Conservation (phyloP, 1,140 invertebrate genomes). For the Eciton burchellii region DNA sequence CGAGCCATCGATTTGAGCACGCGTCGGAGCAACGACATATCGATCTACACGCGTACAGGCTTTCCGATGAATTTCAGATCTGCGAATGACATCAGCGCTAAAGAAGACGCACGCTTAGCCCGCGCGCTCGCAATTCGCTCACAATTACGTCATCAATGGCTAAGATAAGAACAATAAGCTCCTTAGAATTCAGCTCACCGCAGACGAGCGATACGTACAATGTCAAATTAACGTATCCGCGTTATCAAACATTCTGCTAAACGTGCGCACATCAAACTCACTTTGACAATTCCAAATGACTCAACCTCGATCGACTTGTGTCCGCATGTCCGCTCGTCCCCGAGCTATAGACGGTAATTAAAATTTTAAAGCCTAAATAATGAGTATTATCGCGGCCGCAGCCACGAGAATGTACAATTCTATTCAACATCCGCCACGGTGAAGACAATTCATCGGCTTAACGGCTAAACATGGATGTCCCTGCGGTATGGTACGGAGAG, state of each 20-base stretch:
- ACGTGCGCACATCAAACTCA: constrained; percentile 2
- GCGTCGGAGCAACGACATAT: constrained; percentile 4
- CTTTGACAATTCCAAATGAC: not conserved
- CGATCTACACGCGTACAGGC: no score
- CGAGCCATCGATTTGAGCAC: not conserved
- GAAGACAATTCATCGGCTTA: no score
- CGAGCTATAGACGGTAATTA: not conserved
- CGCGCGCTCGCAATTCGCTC: constrained; percentile 57
- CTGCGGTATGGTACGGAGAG: no score
- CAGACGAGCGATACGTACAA: not conserved
- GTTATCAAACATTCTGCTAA: constrained; percentile 15
- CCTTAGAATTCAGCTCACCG: constrained; percentile 30
- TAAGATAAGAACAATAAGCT: constrained; percentile 30
- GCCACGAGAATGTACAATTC: no score
- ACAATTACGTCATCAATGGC: constrained; percentile 67
- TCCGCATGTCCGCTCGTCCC: not conserved
- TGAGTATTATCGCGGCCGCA: not conserved
- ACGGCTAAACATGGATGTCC: no score
- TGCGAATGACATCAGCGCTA: constrained; percentile 65
- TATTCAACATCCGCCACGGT: no score
- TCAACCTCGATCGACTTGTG: not conserved
- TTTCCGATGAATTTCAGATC: constrained; percentile 53
- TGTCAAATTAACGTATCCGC: constrained; percentile 11
- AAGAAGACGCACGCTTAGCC: constrained; percentile 66
- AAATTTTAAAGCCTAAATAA: not conserved